Percentiles rank a stretch among this genome's conserved stretches.
Evolutionary conservation across 2,113 vertebrate genomes (phyloP).

Genomic region (Pipra filicauda): DNA sequence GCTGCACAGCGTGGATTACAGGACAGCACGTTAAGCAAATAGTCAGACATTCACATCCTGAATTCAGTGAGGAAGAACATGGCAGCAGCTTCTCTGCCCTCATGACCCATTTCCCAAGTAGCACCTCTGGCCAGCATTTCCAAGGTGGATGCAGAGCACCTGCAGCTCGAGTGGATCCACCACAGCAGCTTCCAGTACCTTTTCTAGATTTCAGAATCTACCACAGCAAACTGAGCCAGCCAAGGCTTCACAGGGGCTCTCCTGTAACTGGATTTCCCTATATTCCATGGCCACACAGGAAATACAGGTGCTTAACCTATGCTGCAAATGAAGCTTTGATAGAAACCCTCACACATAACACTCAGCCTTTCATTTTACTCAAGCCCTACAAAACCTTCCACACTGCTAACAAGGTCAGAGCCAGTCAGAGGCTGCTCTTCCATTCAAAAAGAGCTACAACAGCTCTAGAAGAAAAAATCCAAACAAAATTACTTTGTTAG

Average conservation of each 20-base stretch:
- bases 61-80: not conserved
- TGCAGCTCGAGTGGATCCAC: accelerated
- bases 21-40: not conserved
- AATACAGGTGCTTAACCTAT: not conserved
- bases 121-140: not conserved
- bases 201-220: not conserved
- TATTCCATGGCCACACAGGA: not conserved
- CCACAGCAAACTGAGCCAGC: not conserved
- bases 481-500: not conserved
- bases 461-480: not conserved
- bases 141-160: not conserved
- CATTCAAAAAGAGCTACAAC: not conserved
- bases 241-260: not conserved
- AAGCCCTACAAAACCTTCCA: not conserved
- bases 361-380: not conserved
- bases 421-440: not conserved
- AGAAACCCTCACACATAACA: not conserved
- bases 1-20: not conserved
- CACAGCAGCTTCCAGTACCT: not conserved
- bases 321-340: not conserved
- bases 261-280: not conserved
- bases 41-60: not conserved
- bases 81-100: not conserved
- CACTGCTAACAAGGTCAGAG: not conserved
- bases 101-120: not conserved